These are phyloP conservation scores for Cyphomyrus discorhynchus DNA, from an alignment of 2,113 vertebrate species.

Conservation along the genomic window DNA sequence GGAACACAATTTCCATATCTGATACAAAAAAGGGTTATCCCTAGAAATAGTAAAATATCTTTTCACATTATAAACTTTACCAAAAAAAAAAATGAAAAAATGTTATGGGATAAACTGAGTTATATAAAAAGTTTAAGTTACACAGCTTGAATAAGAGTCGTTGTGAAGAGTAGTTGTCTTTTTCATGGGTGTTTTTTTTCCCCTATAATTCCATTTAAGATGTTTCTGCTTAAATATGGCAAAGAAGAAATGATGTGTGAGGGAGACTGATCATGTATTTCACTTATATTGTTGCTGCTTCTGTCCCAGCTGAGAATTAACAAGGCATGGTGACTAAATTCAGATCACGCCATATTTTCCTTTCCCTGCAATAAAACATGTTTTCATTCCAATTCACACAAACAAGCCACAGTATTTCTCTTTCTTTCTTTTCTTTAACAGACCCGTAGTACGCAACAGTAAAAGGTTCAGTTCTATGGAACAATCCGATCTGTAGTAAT, in stretches of 20 bases:
- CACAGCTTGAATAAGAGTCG: not conserved
- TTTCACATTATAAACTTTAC: not conserved
- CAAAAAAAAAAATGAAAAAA: not conserved
- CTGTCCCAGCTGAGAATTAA: not conserved
- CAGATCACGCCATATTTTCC: not conserved
- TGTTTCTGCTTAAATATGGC: not conserved
- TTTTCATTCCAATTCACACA: not conserved
- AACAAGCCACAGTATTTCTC: not conserved
- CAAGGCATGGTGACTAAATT: not conserved
- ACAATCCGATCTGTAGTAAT: not conserved
- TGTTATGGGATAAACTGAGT: not conserved
- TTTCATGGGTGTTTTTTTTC: not conserved
- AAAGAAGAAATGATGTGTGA: not conserved
- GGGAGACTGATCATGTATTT: not conserved
- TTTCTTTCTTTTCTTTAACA: not conserved
- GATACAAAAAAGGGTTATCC: not conserved
- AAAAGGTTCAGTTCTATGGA: not conserved
- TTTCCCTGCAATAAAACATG: not conserved
- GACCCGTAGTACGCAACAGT: not conserved
- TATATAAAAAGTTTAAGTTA: not conserved
- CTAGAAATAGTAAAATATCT: not conserved
- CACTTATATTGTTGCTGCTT: not conserved
- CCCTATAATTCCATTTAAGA: not conserved
- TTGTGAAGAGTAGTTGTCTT: not conserved
- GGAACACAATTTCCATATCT: not conserved